These are phyloP conservation scores for Rhizoglyphus robini DNA, from an alignment of 1,140 invertebrate species.

Conservation along the genomic window DNA sequence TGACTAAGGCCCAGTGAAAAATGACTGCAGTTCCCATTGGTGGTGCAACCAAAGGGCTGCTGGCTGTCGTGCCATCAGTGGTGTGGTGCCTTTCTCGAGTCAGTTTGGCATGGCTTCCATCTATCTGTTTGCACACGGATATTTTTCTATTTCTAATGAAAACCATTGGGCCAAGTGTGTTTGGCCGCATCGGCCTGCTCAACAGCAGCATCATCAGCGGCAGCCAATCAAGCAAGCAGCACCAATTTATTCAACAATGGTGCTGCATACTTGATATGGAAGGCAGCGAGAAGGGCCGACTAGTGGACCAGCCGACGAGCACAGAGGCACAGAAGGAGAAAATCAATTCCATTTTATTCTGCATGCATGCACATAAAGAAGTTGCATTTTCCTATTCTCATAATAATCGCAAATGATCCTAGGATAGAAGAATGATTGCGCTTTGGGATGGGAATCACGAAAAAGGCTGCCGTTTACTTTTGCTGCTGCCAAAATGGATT, in stretches of 20 bases:
- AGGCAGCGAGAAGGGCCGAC: background rate
- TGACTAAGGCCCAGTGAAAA: slow-evolving; percentile 11
- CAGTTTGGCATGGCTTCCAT: background rate
- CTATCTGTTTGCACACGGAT: slow-evolving; percentile 8
- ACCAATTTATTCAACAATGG: slow-evolving; percentile 13
- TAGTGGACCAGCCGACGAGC: background rate
- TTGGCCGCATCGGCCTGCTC: background rate
- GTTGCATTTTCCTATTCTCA: slow-evolving; percentile 14
- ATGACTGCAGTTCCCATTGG: background rate
- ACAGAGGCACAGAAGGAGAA: slow-evolving; percentile 8
- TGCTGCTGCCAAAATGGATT: slow-evolving; percentile 1
- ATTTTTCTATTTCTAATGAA: background rate
- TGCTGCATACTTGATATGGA: slow-evolving; percentile 10
- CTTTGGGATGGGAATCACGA: slow-evolving; percentile 14
- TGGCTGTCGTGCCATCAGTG: background rate
- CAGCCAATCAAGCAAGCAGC: slow-evolving; percentile 10
- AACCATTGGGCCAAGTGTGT: background rate
- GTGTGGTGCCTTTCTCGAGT: background rate
- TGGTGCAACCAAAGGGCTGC: background rate
- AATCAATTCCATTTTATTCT: slow-evolving; percentile 15
- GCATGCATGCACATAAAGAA: slow-evolving; percentile 13
- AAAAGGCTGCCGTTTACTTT: background rate
- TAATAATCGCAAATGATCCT: slow-evolving; percentile 10
- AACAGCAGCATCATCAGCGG: background rate
- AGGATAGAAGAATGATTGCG: slow-evolving; percentile 15